Base-by-base conservation (phyloP, 2,888 invertebrate genomes). In the Aquatica leii region DNA sequence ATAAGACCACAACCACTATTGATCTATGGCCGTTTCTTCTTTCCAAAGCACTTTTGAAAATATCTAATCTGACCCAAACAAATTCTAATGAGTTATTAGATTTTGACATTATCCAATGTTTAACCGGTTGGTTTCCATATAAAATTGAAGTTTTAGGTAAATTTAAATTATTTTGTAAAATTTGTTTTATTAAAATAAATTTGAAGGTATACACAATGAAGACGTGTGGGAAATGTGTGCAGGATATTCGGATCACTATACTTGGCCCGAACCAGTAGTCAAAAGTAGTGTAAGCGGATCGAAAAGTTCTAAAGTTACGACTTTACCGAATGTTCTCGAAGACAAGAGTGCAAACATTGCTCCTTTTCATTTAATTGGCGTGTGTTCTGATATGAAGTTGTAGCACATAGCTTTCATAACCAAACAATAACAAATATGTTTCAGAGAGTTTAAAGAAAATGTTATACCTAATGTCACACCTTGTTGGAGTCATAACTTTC, bases 11-110 rank as follows among this genome's bases (percentile, higher is more conserved):
- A 4, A 6, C 6, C 2, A 69, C 65, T 8, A 73, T 73, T 8
- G 64, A 69, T 34, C 63, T 85, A 4, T 85, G 85, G 85, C 82
- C 84, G 0, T 78, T 83, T 66, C 63, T 85, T 18, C 74, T 85
- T 15, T 76, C 78, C 2, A 84, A 85, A 73, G 85, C 82, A 1
- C 64, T 85, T 6, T 66, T 85, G 31, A 83, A 83, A 70, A 59
- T 85, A 11, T 82, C 80, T 0, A 75, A 78, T 11, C 63, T 82
- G 43, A 80, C 81, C 1, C 82, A 80, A 80, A 77, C 75, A 2
- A 55, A 65, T 3, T 55, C 67, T 1, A 69, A 71, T 9, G 82
- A 84, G 57, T 65, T 81, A 5, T 66, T 78, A 0, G 83, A 84
- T 62, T 84, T 83, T 67, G 79, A 81, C 70, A 78, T 82, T 8